Base-by-base conservation (phyloP, 2,113 vertebrate genomes). In the Macaca nemestrina region DNA sequence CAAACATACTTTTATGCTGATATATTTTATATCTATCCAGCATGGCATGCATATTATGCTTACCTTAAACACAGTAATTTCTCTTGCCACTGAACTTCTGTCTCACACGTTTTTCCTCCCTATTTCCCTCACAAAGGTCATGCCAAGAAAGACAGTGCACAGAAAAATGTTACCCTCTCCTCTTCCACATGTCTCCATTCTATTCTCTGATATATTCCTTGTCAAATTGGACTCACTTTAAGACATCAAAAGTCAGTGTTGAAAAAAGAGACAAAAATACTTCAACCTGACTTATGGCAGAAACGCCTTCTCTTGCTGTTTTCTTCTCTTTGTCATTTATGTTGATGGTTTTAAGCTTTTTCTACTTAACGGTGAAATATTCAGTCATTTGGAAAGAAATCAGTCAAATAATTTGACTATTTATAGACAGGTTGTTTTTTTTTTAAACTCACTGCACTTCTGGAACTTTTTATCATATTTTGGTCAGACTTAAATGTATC, bases 1-100 rank as follows among this genome's bases (percentile, higher is more conserved):
- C 45, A 94, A 95, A 85, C 67, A 86, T 94, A 78, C 82, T 96
- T 97, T 97, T 97, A 95, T 97, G 88, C 67, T 61, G 72, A 85
- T 88, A 16, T 48, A 83, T 97, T 97, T 97, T 97, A 67, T 92
- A 30, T 96, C 91, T 97, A 86, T 97, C 95, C 40, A 96, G 52
- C 78, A 35, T 94, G 76, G 67, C 91, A 96, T 95, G 57, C 88
- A 97, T 97, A 96, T 97, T 96, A 97, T 86, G 48, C 52, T 95
- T 81, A 38, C 72, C 72, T 93, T 96, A 97, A 97, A 93, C 82
- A 94, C 85, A 97, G 91, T 97, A 96, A 97, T 97, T 97, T 97
- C n/a, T 88, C 91, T 96, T 97, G 95, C 89, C 55, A 89, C 86
- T 97, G 95, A 97, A 95, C 82, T 97, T 90, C 32, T 88, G 45